Conservation (phyloP, 2,113 vertebrate species). For the Furnarius figulus region DNA sequence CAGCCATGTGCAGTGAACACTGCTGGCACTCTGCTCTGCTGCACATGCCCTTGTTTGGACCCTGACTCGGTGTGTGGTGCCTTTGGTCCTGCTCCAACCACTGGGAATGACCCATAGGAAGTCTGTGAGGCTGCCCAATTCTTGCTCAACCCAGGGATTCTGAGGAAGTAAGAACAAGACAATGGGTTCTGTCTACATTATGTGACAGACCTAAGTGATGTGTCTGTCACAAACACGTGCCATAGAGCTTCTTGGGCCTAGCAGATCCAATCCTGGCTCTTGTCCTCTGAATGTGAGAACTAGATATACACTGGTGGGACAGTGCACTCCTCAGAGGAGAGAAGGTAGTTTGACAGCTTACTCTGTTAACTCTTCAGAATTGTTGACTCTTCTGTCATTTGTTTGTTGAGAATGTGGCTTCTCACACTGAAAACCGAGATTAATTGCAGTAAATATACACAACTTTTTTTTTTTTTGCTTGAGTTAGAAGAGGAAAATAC, state of each 20-base stretch:
- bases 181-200: background rate
- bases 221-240: accelerated
- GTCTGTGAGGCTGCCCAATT: background rate
- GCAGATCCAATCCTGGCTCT: background rate
- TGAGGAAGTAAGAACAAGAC: too few species aligned
- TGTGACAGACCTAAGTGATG: accelerated
- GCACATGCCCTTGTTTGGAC: background rate
- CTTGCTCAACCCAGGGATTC: background rate
- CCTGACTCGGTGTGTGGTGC: background rate
- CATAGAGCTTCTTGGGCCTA: background rate
- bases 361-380: background rate
- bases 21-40: background rate
- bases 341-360: background rate
- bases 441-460: background rate
- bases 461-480: background rate
- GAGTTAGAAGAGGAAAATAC: background rate
- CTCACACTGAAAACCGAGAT: background rate
- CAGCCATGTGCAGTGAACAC: accelerated
- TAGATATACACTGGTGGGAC: accelerated
- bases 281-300: background rate
- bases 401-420: background rate
- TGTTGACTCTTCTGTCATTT: background rate
- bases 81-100: background rate
- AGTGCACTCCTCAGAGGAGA: background rate
- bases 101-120: background rate